Conservation (phyloP, 2,888 invertebrate genomes). For the Dasysyrphus tricinctus region DNA sequence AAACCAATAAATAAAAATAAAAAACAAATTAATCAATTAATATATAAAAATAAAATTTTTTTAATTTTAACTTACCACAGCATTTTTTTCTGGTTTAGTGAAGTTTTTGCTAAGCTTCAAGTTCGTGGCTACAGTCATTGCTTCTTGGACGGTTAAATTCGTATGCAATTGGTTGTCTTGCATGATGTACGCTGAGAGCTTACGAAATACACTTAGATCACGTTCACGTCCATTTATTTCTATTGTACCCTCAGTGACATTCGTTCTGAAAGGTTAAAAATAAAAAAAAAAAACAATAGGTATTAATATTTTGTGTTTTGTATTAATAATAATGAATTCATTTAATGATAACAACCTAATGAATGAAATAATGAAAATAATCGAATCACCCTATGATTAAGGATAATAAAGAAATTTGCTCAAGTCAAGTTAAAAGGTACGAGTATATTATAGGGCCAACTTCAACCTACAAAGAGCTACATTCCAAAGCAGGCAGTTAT, state of each 20-base stretch:
- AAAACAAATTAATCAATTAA: not conserved
- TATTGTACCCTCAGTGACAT: conserved; percentile 92
- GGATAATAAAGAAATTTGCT: too few relatives aligned
- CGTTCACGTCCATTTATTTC: conserved; percentile 93
- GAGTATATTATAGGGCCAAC: too few relatives aligned
- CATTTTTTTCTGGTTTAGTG: conserved; percentile 88
- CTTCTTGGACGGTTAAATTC: conserved; percentile 96
- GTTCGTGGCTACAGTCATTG: conserved; percentile 96
- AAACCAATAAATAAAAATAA: not conserved
- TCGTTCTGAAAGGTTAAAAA: conserved; percentile 85
- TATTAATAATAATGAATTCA: too few relatives aligned
- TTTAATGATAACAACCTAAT: too few relatives aligned
- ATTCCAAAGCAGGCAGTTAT: too few relatives aligned
- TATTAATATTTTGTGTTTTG: not conserved
- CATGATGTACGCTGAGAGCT: conserved; percentile 97
- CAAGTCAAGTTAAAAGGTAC: too few relatives aligned
- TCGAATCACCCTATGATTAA: too few relatives aligned
- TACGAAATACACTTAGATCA: conserved; percentile 93
- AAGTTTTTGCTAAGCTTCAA: conserved; percentile 92
- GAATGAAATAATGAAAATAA: too few relatives aligned
- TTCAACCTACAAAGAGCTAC: too few relatives aligned
- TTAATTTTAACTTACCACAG: conserved; percentile 88
- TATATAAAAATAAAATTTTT: too few relatives aligned
- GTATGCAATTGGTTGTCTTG: conserved; percentile 96
- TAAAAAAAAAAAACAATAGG: conserved; percentile 76